These are phyloP conservation scores for Phoeniculus purpureus DNA, from an alignment of 2,797 vertebrate genomes.

Conservation along the genomic window DNA sequence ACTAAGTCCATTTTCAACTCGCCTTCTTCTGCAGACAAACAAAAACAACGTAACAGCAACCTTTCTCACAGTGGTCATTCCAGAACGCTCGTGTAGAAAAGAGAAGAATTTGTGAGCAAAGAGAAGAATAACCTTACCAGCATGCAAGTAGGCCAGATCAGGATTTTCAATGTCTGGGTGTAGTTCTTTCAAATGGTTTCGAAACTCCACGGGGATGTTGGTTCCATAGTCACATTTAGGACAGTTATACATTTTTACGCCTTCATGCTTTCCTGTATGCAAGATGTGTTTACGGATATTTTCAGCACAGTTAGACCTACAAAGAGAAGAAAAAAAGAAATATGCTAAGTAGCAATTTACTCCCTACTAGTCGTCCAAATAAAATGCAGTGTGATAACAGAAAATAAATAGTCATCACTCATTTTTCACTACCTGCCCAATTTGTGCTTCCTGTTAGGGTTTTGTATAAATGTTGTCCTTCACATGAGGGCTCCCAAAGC, in stretches of 20 bases:
- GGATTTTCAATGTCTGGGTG: slow-evolving; percentile 97
- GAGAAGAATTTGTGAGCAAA: not conserved
- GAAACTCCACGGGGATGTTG: slow-evolving; percentile 94
- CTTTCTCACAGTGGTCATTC: not conserved
- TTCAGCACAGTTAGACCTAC: slow-evolving; percentile 98
- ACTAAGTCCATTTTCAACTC: not conserved
- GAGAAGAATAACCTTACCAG: slow-evolving; percentile 81
- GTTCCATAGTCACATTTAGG: slow-evolving; percentile 92
- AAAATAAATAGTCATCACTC: not conserved
- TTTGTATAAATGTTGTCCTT: not conserved
- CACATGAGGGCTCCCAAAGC: not conserved
- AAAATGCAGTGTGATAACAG: not conserved
- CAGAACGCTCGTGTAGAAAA: not conserved
- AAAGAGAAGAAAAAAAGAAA: not conserved
- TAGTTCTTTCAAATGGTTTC: slow-evolving; percentile 94
- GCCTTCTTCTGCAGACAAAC: not conserved
- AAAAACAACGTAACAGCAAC: not conserved
- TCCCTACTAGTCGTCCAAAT: not conserved
- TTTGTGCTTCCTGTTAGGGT: not conserved
- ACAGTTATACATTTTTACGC: slow-evolving; percentile 99
- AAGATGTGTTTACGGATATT: slow-evolving; percentile 99
- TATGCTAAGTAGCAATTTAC: not conserved
- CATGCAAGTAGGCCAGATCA: slow-evolving; percentile 95
- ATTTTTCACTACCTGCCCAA: not conserved
- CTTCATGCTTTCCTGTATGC: slow-evolving; percentile 96